phyloP scores from a whole-genome alignment of 2,113 vertebrate genomes.

The Perccottus glenii region DNA sequence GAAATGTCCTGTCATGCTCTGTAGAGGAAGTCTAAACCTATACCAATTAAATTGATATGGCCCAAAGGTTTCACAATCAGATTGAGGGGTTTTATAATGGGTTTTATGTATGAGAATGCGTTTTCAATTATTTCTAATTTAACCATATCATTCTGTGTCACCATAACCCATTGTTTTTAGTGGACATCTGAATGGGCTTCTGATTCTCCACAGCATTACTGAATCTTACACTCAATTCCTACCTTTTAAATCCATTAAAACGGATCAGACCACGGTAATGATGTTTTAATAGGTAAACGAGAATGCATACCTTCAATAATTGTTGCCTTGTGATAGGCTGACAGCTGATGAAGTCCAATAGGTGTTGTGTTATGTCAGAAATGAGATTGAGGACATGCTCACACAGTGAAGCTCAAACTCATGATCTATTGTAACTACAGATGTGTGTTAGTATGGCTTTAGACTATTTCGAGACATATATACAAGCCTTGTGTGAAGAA shows the following conservation, averaged over 20 bases:
- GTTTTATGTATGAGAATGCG: background rate
- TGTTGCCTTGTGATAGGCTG: constrained; percentile 32
- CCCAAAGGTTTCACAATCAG: constrained; percentile 63
- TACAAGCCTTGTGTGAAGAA: constrained; percentile 23
- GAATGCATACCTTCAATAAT: constrained; percentile 35
- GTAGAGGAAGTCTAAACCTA: constrained; percentile 28
- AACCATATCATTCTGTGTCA: constrained; percentile 5
- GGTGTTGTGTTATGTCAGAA: constrained; percentile 31
- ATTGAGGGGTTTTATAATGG: constrained; percentile 38
- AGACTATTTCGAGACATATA: constrained; percentile 34
- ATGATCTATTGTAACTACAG: background rate
- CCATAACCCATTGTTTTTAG: background rate
- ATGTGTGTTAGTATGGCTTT: too few species aligned
- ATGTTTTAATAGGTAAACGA: constrained; percentile 30
- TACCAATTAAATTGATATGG: constrained; percentile 79
- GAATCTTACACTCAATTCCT: constrained; percentile 32
- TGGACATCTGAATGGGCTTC: background rate
- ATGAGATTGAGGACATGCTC: constrained; percentile 49
- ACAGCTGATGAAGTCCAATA: constrained; percentile 40
- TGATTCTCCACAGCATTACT: constrained; percentile 21
- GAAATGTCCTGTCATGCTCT: constrained; percentile 42
- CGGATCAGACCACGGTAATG: constrained; percentile 32
- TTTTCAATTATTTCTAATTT: constrained; percentile 9
- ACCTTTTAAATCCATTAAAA: constrained; percentile 38
- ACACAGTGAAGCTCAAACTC: constrained; percentile 12